These are phyloP conservation scores for Macaria liturata DNA, from an alignment of 2,888 invertebrate genomes.

Conservation along the genomic window DNA sequence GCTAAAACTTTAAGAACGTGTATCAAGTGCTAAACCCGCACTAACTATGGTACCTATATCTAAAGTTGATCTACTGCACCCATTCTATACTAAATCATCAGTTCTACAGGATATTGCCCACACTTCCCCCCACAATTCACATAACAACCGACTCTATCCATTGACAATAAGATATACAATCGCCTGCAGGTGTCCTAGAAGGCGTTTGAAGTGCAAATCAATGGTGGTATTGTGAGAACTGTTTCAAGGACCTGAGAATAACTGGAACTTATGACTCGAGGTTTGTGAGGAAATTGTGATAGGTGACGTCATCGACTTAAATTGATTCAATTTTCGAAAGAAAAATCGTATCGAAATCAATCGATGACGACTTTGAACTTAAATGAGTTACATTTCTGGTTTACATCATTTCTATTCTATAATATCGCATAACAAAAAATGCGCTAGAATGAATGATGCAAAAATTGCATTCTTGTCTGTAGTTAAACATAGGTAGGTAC, in stretches of 20 bases:
- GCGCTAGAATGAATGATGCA: too few species aligned
- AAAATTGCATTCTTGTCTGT: too few species aligned
- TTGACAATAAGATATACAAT: slow-evolving; percentile 6
- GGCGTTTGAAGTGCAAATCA: slow-evolving; percentile 24
- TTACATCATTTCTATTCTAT: too few species aligned
- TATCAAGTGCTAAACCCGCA: too few species aligned
- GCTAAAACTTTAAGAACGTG: too few species aligned
- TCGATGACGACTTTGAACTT: too few species aligned
- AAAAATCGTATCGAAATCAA: too few species aligned
- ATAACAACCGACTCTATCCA: slow-evolving; percentile 6
- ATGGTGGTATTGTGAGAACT: slow-evolving; percentile 31
- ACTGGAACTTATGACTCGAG: slow-evolving; percentile 21
- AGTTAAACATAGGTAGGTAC: too few species aligned
- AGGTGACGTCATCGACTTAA: slow-evolving; percentile 3
- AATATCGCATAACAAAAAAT: too few species aligned
- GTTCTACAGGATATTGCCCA: slow-evolving; percentile 31
- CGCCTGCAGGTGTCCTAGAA: slow-evolving; percentile 2
- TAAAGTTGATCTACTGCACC: slow-evolving; percentile 16
- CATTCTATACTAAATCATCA: slow-evolving; percentile 17
- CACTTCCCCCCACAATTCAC: slow-evolving; percentile 9
- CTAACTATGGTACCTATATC: background rate
- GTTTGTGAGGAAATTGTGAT: slow-evolving; percentile 12
- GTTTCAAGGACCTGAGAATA: slow-evolving; percentile 35
- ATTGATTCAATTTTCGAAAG: too few species aligned
- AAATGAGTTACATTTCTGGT: too few species aligned